A percentile compares a stretch with the other conserved stretches of the same genome.
phyloP scores from a whole-genome alignment of 2,888 invertebrate genomes.

The Hypolimnas misippus region DNA sequence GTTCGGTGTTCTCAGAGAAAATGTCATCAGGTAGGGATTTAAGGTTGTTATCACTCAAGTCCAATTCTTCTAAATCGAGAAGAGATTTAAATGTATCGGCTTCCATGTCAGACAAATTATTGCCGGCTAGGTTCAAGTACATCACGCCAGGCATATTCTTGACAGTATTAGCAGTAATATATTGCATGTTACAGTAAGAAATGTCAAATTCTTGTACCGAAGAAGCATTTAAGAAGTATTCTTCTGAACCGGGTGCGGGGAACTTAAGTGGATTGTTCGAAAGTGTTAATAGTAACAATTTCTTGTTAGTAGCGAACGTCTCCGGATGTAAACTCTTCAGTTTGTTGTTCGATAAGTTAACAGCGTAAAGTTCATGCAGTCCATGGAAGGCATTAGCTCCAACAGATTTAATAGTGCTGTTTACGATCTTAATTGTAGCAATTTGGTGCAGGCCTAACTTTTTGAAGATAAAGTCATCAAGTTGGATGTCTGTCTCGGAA shows the following conservation, averaged over 20 bases:
- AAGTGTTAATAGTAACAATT: constrained; percentile 86
- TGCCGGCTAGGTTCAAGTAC: constrained; percentile 88
- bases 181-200: constrained; percentile 87
- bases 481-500: constrained; percentile 82
- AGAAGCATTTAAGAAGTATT: constrained; percentile 84
- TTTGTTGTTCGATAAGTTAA: constrained; percentile 88
- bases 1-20: constrained; percentile 86
- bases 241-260: constrained; percentile 65
- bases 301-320: constrained; percentile 87
- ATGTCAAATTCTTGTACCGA: constrained; percentile 89
- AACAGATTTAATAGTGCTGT: constrained; percentile 87
- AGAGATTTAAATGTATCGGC: constrained; percentile 85
- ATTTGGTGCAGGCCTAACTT: constrained; percentile 86
- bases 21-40: constrained; percentile 85
- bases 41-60: constrained; percentile 88
- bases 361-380: constrained; percentile 86
- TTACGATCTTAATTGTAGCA: constrained; percentile 87
- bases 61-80: constrained; percentile 87
- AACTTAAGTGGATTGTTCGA: constrained; percentile 86
- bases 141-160: constrained; percentile 86
- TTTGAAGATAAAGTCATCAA: constrained; percentile 85
- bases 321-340: constrained; percentile 87
- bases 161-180: constrained; percentile 86
- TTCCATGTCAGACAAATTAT: constrained; percentile 85
- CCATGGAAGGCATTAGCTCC: constrained; percentile 88